Base-by-base conservation (phyloP, 2,797 vertebrate species). In the Premnoplex brunnescens region DNA sequence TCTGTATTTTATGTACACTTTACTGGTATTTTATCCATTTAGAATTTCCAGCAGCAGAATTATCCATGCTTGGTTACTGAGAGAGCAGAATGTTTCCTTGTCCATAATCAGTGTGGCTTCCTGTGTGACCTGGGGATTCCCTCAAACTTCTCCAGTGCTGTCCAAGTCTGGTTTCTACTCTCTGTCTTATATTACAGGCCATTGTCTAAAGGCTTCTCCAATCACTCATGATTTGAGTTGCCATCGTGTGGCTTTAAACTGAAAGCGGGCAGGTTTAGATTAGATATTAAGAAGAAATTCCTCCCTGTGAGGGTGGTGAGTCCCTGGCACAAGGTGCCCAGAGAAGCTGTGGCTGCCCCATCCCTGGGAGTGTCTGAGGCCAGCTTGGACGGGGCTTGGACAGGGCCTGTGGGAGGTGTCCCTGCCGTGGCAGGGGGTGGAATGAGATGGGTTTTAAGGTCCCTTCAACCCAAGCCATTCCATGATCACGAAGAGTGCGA, bases 41-140 rank as follows among this genome's bases (percentile, higher is more conserved):
- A 24, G 62, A 30, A 66, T 86, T 86, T 69, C 63, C 74, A 90
- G 63, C 63, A 86, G 55, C 58, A 88, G n/a, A 78, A 37, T 73
- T 68, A 27, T 16, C 56, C 46, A 26, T 39, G 32, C 54, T 64
- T 68, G 49, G 28, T 39, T 78, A 58, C 62, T 58, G 58, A 59
- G 48, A 41, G 48, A 85, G 56, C 43, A 46, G 60, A 89, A 44
- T 58, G 26, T 46, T n/a, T 4, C 62, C 54, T 77, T 49, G 49
- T 19, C 44, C 3, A 1, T 73, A 15, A 52, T 48, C 51, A 46
- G 14, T 27, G n/a, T 60, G 0, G 2, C 23, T 77, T 62, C 28
- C 59, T 66, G 6, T 15, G 8, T 69, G 44, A 52, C 28, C 21
- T 49, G 36, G 48, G 14, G 8, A 60, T 17, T 67, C 24, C 34